Conservation (phyloP, 2,888 invertebrate species). For the Erynnis tages region DNA sequence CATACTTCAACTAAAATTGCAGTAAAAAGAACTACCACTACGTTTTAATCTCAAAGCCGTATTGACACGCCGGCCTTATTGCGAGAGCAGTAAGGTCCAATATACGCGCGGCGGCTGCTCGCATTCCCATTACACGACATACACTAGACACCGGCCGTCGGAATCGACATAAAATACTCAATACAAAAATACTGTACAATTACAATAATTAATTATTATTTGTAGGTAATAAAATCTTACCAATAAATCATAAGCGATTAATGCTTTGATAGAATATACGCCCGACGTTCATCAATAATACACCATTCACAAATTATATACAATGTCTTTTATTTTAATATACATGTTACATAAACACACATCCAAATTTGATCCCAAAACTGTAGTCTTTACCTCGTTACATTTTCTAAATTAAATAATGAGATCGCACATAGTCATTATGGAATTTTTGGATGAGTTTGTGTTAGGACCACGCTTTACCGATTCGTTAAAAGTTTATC, state of each 20-base stretch:
- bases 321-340: slow-evolving; percentile 69
- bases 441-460: slow-evolving; percentile 65
- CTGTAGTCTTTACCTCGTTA: slow-evolving; percentile 80
- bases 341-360: slow-evolving; percentile 79
- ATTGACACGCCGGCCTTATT: slow-evolving; percentile 31
- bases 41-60: slow-evolving; percentile 70
- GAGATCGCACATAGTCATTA: slow-evolving; percentile 78
- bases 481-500: slow-evolving; percentile 9
- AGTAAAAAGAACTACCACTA: slow-evolving; percentile 59
- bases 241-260: slow-evolving; percentile 63
- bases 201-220: slow-evolving; percentile 74
- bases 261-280: slow-evolving; percentile 60
- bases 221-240: slow-evolving; percentile 74
- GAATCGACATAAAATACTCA: slow-evolving; percentile 71
- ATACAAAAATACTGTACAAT: slow-evolving; percentile 81
- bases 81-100: slow-evolving; percentile 19
- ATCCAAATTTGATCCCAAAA: slow-evolving; percentile 80
- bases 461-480: slow-evolving; percentile 40
- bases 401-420: slow-evolving; percentile 81
- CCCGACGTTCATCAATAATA: slow-evolving; percentile 63
- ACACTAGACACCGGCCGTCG: slow-evolving; percentile 29
- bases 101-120: slow-evolving; percentile 16
- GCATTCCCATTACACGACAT: slow-evolving; percentile 1
- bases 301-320: slow-evolving; percentile 72
- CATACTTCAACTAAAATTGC: slow-evolving; percentile 70